Base-by-base conservation (phyloP, 1,140 invertebrate species). In the Zaprionus taronus region DNA sequence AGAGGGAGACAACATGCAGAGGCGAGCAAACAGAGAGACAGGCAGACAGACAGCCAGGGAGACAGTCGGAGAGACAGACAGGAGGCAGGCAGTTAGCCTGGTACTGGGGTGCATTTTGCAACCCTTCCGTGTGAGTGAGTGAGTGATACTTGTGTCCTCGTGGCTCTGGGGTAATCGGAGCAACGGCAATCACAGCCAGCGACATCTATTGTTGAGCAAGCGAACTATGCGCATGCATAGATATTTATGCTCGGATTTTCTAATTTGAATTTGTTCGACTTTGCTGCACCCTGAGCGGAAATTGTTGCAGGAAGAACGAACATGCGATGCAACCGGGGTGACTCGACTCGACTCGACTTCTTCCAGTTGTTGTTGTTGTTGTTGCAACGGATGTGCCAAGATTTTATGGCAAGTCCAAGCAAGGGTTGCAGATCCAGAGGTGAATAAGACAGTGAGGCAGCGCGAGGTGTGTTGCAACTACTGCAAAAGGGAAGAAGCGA, bases 221-320 rank as follows among this genome's bases (percentile, higher is more conserved):
- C 44, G 80, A 81, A 89, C 84, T 86, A 83, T 72, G 74, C 67
- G 79, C 87, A 81, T 90, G 86, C 81, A 80, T 81, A 90, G 85
- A 81, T 81, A 90, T 90, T 90, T 89, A 90, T 90, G 85, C 72
- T 82, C 64, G 71, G 81, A 90, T 90, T 90, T 90, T 90, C 85
- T 90, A 90, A 90, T 90, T 90, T 90, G 85, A 90, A 90, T 90
- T 90, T 90, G 86, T 85, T 83, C 68, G 72, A 79, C 71, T 83
- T 81, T 69, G 76, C 64, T 80, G 80, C 72, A 87, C 80, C 78
- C 83, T 74, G 83, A 84, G 85, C 84, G 84, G 84, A 89, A 89
- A 89, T 89, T 89, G 84, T 90, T 90, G 84, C 84, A 89, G 85
- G 81, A 89, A 89, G 79, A 89, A 49, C 64, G 38, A 74, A 72